Conservation (phyloP, 2,797 vertebrate genomes). For the Alfaro cultratus region DNA sequence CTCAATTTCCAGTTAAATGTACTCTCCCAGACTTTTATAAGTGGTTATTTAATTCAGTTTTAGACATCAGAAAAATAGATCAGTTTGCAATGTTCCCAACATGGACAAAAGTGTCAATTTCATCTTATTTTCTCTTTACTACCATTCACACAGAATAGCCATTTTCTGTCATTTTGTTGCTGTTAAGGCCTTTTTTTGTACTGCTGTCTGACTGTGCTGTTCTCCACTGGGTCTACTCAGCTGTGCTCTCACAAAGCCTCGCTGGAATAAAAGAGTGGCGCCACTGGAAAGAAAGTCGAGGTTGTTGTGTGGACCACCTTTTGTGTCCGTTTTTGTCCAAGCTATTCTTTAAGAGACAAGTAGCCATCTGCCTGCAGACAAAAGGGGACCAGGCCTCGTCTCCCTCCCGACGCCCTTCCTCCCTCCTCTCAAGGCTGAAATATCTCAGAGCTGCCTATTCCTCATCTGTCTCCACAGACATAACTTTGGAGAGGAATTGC, state of each 20-base stretch:
- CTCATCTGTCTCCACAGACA: conserved; percentile 60
- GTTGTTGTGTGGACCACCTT: conserved; percentile 73
- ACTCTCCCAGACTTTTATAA: conserved; percentile 15
- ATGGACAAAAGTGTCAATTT: conserved; percentile 33
- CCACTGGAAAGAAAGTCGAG: conserved; percentile 72
- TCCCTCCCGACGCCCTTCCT: conserved; percentile 17
- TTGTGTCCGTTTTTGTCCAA: conserved; percentile 71
- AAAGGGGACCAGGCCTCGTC: conserved; percentile 59
- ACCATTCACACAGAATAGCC: conserved; percentile 35
- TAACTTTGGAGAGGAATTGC: conserved; percentile 37
- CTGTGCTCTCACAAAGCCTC: conserved; percentile 68
- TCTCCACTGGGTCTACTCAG: conserved; percentile 66
- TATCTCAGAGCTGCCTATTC: conserved; percentile 59
- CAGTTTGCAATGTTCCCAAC: conserved; percentile 3
- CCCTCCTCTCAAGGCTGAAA: conserved; percentile 54
- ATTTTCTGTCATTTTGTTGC: conserved; percentile 46
- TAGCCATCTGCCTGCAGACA: conserved; percentile 86
- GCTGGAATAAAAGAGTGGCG: conserved; percentile 68
- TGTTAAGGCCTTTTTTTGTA: conserved; percentile 53
- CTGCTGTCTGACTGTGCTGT: conserved; percentile 51
- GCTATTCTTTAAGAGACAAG: conserved; percentile 79
- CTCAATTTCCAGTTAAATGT: background rate
- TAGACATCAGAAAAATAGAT: conserved; percentile 20
- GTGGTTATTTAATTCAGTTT: background rate
- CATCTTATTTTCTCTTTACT: conserved; percentile 31